phyloP scores from a whole-genome alignment of 2,888 invertebrate species.

The Graphium colonna region DNA sequence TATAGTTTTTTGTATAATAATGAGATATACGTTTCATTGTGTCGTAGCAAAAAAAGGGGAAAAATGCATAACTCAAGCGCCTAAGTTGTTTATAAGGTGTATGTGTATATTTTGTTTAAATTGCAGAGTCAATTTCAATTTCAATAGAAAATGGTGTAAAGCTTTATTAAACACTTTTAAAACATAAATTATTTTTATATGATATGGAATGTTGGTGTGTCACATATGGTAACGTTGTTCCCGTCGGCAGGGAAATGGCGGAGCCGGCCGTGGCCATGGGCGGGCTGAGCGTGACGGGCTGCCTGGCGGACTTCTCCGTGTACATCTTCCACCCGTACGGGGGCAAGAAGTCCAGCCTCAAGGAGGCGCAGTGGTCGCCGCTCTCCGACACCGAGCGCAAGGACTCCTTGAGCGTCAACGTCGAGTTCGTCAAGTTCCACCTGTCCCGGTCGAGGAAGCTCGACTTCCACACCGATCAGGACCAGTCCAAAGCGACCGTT shows the following conservation, averaged over 20 bases:
- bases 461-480: conserved; percentile 86
- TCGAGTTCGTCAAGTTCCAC: conserved; percentile 98
- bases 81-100: no score
- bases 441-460: conserved; percentile 94
- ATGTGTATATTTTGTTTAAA: no score
- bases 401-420: conserved; percentile 97
- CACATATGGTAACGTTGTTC: no score
- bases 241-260: conserved; percentile 69
- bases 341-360: conserved; percentile 89
- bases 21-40: no score
- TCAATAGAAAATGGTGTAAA: no score
- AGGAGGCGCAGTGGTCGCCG: conserved; percentile 93
- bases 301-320: conserved; percentile 97
- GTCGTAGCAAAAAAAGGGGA: no score
- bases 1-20: no score
- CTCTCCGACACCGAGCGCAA: conserved; percentile 93
- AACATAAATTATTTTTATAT: no score
- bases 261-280: conserved; percentile 86
- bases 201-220: no score
- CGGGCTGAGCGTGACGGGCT: conserved; percentile 96
- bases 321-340: conserved; percentile 99
- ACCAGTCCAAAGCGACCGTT: conserved; percentile 92
- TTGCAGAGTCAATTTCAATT: no score
- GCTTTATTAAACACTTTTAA: no score
- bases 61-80: no score